These are phyloP conservation scores for Chrysolina americana DNA, from an alignment of 2,888 invertebrate genomes.

Conservation along the genomic window DNA sequence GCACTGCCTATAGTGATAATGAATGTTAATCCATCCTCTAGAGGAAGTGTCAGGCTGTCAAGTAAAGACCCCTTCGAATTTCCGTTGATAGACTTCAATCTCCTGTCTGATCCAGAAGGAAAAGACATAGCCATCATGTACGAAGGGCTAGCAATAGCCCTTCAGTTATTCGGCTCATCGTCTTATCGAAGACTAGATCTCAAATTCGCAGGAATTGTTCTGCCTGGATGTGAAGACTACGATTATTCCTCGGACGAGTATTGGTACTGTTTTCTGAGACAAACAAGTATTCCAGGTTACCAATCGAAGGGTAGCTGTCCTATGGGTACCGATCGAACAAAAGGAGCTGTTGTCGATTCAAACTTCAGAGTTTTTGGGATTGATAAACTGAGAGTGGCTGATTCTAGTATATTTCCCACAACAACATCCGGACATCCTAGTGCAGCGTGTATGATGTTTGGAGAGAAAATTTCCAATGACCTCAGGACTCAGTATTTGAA, in stretches of 20 bases:
- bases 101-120: conserved; percentile 71
- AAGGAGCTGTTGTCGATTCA: conserved; percentile 75
- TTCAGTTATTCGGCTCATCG: conserved; percentile 69
- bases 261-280: conserved; percentile 75
- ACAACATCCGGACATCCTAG: conserved; percentile 77
- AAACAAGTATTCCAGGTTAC: conserved; percentile 59
- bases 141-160: conserved; percentile 69
- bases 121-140: conserved; percentile 71
- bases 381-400: conserved; percentile 74
- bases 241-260: conserved; percentile 75
- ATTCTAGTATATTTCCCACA: conserved; percentile 77
- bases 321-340: conserved; percentile 76
- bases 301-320: conserved; percentile 79
- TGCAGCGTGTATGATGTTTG: conserved; percentile 79
- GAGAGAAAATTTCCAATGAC: conserved; percentile 78
- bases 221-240: conserved; percentile 68
- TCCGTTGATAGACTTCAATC: conserved; percentile 79
- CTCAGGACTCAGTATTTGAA: conserved; percentile 68
- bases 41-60: conserved; percentile 74
- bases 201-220: conserved; percentile 49
- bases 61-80: conserved; percentile 49
- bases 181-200: conserved; percentile 72
- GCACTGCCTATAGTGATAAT: too few relatives aligned
- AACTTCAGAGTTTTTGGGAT: conserved; percentile 75
- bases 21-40: conserved; percentile 63